Evolutionary conservation across 2,113 vertebrate genomes (phyloP), one percentile per base, ranked within the genome.

Genomic region (Copsychus sechellarum): DNA sequence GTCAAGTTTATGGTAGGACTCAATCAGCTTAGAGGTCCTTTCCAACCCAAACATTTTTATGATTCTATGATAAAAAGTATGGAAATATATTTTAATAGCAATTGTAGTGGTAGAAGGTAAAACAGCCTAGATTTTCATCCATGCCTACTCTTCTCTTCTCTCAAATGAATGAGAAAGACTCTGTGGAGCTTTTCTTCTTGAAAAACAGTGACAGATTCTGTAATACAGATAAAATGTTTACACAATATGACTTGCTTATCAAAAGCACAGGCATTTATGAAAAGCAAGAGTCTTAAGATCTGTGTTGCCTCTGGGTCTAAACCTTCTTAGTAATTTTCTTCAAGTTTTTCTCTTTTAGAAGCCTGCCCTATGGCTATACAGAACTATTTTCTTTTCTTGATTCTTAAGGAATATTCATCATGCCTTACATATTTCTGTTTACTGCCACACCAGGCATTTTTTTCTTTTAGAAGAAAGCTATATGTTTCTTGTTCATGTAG

Each of bases 141-240:
- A 4, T 38, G 23, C 4, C 43, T 86, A 8, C 29, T 80, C 79
- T 92, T 86, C 8, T 74, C 81, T 93, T 34, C 53, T 77, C 24
- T 29, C 36, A 73, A 33, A 53, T 77, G 60, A 83, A 91, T 89
- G 69, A 81, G 8, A 4, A 74, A 48, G 56, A 65, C 4, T 12
- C 24, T 25, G 14, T 51, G 74, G 18, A 86, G 58, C 6, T 86
- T 86, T 95, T 79, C 22, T 60, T 34, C 58, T 87, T 81, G 78
- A 82, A 81, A 90, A 91, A 50, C 29, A 79, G 50, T 88, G 58
- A 67, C 88, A 91, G 53, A 58, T 86, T 94, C 23, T 79, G 22
- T 95, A 94, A 90, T 40, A 74, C 33, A 90, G 76, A 88, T 94
- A 87, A 97, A 93, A 91, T 88, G 53, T 95, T 96, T 95, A 88